Evolutionary conservation across 2,113 vertebrate species (phyloP).

Genomic region (Balaenoptera acutorostrata): DNA sequence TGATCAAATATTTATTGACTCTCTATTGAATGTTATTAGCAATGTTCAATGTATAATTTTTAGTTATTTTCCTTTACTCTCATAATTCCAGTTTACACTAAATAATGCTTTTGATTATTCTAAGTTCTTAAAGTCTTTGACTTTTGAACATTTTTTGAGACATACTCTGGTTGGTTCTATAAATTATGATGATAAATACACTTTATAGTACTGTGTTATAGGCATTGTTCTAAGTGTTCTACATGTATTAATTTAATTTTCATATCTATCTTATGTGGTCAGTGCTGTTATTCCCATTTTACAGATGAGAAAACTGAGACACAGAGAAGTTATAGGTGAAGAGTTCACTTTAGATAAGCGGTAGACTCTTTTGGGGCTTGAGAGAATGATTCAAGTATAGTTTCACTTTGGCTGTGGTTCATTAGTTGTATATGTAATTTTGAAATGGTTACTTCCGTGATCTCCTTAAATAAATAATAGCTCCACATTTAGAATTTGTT

Average conservation of each 20-base stretch:
- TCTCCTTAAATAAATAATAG: neutral
- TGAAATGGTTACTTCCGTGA: neutral
- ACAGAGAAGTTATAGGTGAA: neutral
- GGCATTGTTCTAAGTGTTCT: neutral
- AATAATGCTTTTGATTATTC: slow-evolving; percentile 9
- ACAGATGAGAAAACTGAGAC: neutral
- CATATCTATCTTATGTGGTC: neutral
- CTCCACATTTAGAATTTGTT: slow-evolving; percentile 17
- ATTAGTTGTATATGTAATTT: neutral
- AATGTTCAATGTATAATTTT: neutral
- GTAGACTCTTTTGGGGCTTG: neutral
- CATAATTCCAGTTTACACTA: neutral
- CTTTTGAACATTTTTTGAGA: slow-evolving; percentile 2
- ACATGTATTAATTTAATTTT: neutral
- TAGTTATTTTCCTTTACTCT: neutral
- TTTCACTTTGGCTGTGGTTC: slow-evolving; percentile 10
- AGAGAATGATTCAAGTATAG: neutral
- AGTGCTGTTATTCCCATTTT: neutral
- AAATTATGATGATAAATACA: neutral
- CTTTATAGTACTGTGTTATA: neutral
- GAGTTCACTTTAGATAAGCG: neutral
- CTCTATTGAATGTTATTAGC: neutral
- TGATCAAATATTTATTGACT: neutral
- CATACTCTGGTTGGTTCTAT: neutral
- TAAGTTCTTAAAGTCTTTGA: neutral